Conservation (phyloP, 2,888 invertebrate species). For the Xestia ashworthii region DNA sequence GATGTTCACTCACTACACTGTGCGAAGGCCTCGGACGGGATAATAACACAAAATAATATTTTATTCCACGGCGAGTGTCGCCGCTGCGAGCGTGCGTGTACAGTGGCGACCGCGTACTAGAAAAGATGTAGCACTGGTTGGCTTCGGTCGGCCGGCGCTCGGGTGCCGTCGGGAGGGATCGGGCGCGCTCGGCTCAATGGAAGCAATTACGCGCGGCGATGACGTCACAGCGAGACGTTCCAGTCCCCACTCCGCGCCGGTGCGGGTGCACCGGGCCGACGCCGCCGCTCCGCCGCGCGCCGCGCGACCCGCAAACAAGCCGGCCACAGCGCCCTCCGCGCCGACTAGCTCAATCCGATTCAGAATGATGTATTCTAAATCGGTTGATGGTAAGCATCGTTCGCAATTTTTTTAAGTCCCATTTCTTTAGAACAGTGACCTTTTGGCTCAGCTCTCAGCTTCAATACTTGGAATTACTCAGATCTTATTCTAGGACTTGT, state of each 20-base stretch:
- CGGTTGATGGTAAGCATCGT: neutral
- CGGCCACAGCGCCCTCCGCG: neutral
- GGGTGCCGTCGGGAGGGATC: constrained; percentile 78
- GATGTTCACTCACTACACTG: constrained; percentile 66
- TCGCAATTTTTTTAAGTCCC: neutral
- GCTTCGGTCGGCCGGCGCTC: constrained; percentile 81
- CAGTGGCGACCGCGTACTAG: constrained; percentile 87
- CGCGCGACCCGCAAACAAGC: constrained; percentile 27
- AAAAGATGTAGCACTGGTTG: constrained; percentile 85
- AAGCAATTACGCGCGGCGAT: constrained; percentile 79
- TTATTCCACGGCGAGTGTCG: constrained; percentile 63
- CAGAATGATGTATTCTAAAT: neutral
- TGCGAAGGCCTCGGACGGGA: constrained; percentile 68
- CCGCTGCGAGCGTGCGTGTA: constrained; percentile 77
- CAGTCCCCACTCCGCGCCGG: constrained; percentile 66
- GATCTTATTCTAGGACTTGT: constrained; percentile 16
- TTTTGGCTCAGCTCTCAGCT: constrained; percentile 58
- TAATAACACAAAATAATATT: constrained; percentile 69
- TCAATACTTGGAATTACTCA: constrained; percentile 34
- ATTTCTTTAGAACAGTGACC: constrained; percentile 35
- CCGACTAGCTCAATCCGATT: constrained; percentile 42
- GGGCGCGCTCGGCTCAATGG: constrained; percentile 82
- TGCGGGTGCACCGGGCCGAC: constrained; percentile 69
- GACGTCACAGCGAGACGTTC: constrained; percentile 83
- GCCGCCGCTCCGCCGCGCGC: constrained; percentile 15